phyloP scores from a whole-genome alignment of 2,797 vertebrate genomes.

The Kryptolebias ocellatus region DNA sequence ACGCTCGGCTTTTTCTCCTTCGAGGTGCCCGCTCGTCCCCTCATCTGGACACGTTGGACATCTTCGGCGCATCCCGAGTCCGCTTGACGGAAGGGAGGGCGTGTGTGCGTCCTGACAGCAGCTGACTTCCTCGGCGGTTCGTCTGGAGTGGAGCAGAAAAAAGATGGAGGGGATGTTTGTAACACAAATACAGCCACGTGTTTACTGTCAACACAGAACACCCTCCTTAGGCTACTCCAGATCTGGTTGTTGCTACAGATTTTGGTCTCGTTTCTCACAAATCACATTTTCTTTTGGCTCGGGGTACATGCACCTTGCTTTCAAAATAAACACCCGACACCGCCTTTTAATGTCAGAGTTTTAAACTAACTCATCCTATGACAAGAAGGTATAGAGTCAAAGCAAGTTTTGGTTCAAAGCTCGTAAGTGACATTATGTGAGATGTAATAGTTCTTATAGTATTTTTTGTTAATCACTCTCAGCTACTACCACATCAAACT shows the following conservation, averaged over 20 bases:
- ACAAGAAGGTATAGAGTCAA: too few species aligned
- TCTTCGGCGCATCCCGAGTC: not conserved
- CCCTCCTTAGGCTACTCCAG: conserved; percentile 32
- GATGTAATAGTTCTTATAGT: too few species aligned
- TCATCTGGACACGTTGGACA: not conserved
- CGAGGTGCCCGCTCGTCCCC: not conserved
- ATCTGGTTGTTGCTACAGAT: conserved; percentile 29
- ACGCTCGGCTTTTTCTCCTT: conserved; percentile 15
- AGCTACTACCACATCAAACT: too few species aligned
- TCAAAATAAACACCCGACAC: conserved; percentile 14
- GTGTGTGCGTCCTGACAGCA: conserved; percentile 12
- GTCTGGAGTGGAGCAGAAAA: conserved; percentile 44
- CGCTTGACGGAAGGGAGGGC: not conserved
- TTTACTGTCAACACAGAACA: conserved; percentile 74
- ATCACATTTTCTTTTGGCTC: conserved; percentile 27
- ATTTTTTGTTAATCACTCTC: too few species aligned
- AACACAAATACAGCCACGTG: conserved; percentile 67
- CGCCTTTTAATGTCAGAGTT: too few species aligned
- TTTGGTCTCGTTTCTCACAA: not conserved
- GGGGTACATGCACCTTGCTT: conserved; percentile 15
- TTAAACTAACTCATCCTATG: too few species aligned
- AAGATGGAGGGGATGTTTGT: conserved; percentile 64
- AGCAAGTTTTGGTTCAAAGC: too few species aligned
- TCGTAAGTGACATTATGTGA: too few species aligned
- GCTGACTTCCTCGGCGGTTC: conserved; percentile 38